Base-by-base conservation (phyloP, 1,140 invertebrate genomes). In the Linepithema humile region DNA sequence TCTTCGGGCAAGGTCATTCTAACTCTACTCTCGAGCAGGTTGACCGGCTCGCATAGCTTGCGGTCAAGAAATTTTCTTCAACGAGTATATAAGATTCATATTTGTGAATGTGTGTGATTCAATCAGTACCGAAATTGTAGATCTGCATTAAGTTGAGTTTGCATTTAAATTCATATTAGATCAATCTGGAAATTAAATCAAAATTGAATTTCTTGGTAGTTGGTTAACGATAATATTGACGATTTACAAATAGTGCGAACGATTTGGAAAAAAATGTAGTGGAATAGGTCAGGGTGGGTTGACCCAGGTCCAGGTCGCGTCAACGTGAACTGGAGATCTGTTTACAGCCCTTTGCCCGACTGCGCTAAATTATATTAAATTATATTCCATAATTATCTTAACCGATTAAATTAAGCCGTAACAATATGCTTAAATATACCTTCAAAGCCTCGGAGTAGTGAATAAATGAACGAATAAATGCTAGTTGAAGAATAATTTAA, bases 1-100 rank as follows among this genome's bases (percentile, higher is more conserved):
- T 40, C 80, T 73, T 77, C 64, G 69, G 74, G 62, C 91, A 91
- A 91, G 89, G 90, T 91, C 90, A 88, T 50, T 50, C 70, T 84
- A 83, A n/a, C 69, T 85, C 65, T 67, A 60, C 72, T 69, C 45
- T n/a, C 85, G 60, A 60, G 84, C 75, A 12, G 29, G n/a, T 12
- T 35, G 35, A 26, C 4, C 43, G 65, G 26, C 59, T 59, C 57
- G 72, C n/a, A n/a, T n/a, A n/a, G n/a, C n/a, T n/a, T n/a, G n/a
- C 17, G 55, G 78, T 43, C 23, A 23, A 45, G 10, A 26, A 15
- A 1, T 26, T 15, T n/a, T n/a, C n/a, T 67, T 45, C 10, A 26
- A 26, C 23, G 3, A 45, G 43, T 26, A n/a, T 67, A 23, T 45
- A 23, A 7, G 26, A 26, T 64, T 38, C 5, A 64, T 5, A 26